Evolutionary conservation across 2,888 invertebrate genomes (phyloP).

Genomic region (Leucoptera coffeella): DNA sequence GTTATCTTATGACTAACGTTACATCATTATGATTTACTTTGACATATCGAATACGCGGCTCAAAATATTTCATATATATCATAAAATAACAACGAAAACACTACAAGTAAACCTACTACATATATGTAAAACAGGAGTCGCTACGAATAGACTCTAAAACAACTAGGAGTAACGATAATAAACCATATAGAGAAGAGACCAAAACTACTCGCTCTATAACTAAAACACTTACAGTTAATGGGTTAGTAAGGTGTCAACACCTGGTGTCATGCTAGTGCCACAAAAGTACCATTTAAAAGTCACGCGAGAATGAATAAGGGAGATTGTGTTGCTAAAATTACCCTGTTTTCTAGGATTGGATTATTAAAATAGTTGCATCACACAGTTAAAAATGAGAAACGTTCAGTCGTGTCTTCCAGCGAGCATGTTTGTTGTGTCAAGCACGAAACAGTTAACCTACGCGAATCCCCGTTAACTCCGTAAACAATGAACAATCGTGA

Average conservation of each 20-base stretch:
- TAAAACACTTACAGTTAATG: too few relatives aligned
- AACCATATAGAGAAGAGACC: not conserved
- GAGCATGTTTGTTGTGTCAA: too few relatives aligned
- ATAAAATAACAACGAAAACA: not conserved
- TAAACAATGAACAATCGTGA: too few relatives aligned
- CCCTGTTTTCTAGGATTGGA: conserved; percentile 46
- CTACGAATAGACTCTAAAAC: not conserved
- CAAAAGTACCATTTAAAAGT: too few relatives aligned
- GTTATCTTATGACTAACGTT: conserved; percentile 45
- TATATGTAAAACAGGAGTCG: not conserved
- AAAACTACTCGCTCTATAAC: too few relatives aligned
- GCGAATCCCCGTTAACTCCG: too few relatives aligned
- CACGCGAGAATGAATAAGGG: not conserved
- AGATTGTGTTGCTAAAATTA: conserved; percentile 23
- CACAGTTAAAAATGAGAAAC: not conserved
- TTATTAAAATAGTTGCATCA: not conserved
- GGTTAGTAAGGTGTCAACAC: too few relatives aligned
- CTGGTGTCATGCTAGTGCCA: too few relatives aligned
- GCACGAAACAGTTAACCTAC: too few relatives aligned
- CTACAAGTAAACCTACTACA: not conserved
- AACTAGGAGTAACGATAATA: not conserved
- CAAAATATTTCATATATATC: conserved; percentile 30
- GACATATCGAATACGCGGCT: conserved; percentile 54
- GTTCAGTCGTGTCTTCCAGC: too few relatives aligned
- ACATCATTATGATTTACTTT: conserved; percentile 49